These are phyloP conservation scores for Schlechtendalia chinensis DNA, from an alignment of 1,140 invertebrate species.

Conservation along the genomic window DNA sequence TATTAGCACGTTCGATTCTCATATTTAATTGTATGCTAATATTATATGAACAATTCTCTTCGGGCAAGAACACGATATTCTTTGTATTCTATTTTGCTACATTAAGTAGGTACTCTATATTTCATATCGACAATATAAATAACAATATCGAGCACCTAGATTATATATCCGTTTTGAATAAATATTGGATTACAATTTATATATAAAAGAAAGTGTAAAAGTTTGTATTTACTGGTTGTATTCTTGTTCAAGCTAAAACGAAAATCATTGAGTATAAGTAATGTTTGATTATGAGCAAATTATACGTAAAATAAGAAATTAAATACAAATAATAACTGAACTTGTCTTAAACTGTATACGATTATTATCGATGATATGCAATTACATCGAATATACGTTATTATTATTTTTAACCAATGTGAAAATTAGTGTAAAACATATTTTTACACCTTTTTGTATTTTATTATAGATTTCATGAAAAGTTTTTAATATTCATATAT, in stretches of 20 bases:
- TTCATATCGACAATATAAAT: background rate
- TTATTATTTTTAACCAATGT: background rate
- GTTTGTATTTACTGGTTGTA: background rate
- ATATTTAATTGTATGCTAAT: background rate
- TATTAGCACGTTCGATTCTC: background rate
- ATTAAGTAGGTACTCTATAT: background rate
- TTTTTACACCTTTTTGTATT: too few relatives aligned
- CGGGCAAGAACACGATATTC: background rate
- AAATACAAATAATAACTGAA: background rate
- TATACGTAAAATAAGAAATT: background rate
- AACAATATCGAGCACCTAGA: too few relatives aligned
- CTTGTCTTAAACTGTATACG: background rate
- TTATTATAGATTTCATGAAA: too few relatives aligned
- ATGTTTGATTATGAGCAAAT: background rate
- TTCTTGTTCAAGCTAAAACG: background rate
- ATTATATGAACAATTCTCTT: background rate
- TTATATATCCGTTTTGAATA: background rate
- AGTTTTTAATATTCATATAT: too few relatives aligned
- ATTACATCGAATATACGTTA: background rate
- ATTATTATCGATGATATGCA: background rate
- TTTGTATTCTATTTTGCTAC: background rate
- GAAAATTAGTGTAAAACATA: background rate
- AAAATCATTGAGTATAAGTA: background rate
- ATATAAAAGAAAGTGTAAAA: background rate
- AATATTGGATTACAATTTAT: constrained; percentile 5